These are phyloP conservation scores for Drosophila fuyamai DNA, from an alignment of 1,140 invertebrate species.

Conservation along the genomic window DNA sequence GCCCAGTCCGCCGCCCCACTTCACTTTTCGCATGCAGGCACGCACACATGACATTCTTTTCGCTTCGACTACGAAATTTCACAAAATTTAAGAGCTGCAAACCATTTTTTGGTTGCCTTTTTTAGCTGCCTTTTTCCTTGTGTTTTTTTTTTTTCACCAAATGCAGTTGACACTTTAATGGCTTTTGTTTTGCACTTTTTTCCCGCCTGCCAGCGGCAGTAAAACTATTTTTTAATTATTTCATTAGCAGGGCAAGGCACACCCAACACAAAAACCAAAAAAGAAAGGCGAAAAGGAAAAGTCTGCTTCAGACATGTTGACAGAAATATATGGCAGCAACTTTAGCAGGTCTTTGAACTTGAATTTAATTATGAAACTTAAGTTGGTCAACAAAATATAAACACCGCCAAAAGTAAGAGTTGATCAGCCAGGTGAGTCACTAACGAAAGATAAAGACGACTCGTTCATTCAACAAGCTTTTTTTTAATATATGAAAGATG, in stretches of 20 bases:
- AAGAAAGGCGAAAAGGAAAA: slow-evolving; percentile 20
- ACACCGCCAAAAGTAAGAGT: slow-evolving; percentile 41
- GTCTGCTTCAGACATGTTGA: slow-evolving; percentile 47
- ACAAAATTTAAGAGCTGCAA: slow-evolving; percentile 36
- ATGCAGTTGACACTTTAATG: slow-evolving; percentile 47
- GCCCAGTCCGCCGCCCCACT: slow-evolving; percentile 1
- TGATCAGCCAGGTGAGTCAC: slow-evolving; percentile 30
- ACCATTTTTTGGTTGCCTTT: slow-evolving; percentile 14
- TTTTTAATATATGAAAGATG: slow-evolving; percentile 11
- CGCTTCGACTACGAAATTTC: slow-evolving; percentile 31
- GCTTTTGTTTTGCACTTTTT: slow-evolving; percentile 28
- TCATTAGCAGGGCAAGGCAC: slow-evolving; percentile 37
- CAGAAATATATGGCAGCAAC: slow-evolving; percentile 25
- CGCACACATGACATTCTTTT: slow-evolving; percentile 46
- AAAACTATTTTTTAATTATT: slow-evolving; percentile 54
- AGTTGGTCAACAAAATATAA: slow-evolving; percentile 39
- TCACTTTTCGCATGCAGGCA: slow-evolving; percentile 37
- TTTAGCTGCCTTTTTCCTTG: neutral
- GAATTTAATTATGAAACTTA: slow-evolving; percentile 42
- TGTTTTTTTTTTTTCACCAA: slow-evolving; percentile 14
- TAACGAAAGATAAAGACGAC: neutral
- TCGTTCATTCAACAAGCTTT: slow-evolving; percentile 10
- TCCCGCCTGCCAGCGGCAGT: slow-evolving; percentile 34
- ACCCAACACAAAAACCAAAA: slow-evolving; percentile 7
- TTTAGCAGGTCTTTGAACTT: slow-evolving; percentile 55